phyloP scores from a whole-genome alignment of 2,797 vertebrate species.

The Phyllotis vaccarum region DNA sequence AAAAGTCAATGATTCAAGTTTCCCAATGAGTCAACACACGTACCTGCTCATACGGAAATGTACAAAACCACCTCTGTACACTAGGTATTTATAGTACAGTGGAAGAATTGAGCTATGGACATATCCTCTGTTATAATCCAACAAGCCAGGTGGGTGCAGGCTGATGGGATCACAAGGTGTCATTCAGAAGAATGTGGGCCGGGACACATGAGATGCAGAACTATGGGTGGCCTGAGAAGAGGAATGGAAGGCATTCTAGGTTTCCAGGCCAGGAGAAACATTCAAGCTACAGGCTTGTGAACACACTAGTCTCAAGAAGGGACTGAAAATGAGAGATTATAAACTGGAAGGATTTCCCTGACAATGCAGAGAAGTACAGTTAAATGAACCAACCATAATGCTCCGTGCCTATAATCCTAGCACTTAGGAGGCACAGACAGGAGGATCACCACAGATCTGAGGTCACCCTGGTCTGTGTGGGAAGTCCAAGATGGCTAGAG shows the following conservation, averaged over 20 bases:
- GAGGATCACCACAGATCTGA: not conserved
- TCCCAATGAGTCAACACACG: not conserved
- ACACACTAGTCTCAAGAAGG: not conserved
- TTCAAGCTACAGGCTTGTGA: not conserved
- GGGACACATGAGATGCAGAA: not conserved
- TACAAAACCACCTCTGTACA: not conserved
- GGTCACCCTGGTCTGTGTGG: not conserved
- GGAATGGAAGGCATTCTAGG: not conserved
- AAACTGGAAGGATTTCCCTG: not conserved
- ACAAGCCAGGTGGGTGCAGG: not conserved
- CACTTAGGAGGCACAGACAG: not conserved
- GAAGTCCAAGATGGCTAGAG: not conserved
- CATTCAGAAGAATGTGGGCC: not conserved
- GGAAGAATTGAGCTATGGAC: not conserved
- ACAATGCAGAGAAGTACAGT: not conserved
- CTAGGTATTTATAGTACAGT: not conserved
- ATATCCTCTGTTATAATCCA: not conserved
- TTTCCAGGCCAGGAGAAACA: not conserved
- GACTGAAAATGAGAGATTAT: not conserved
- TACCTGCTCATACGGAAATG: not conserved
- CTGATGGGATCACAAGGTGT: not conserved
- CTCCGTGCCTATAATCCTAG: not conserved
- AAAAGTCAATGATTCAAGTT: not conserved
- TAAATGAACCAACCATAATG: not conserved
- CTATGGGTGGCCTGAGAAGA: not conserved